Evolutionary conservation across 1,140 invertebrate species (phyloP).

Genomic region (Elymnias hypermnestra): DNA sequence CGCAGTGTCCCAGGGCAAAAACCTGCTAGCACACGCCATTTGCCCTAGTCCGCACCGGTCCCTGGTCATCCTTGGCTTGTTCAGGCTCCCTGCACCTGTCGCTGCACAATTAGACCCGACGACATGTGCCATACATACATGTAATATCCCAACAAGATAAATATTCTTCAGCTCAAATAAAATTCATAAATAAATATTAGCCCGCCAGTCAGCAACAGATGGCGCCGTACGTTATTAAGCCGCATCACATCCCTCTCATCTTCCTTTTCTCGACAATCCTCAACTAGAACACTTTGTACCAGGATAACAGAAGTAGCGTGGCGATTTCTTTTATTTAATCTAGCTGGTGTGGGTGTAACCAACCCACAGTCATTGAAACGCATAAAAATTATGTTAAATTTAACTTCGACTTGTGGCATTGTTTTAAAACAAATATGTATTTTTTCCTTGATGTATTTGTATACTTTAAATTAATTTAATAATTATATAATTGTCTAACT

Average conservation of each 20-base stretch:
- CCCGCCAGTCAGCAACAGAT: slow-evolving; percentile 53
- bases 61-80: slow-evolving; percentile 57
- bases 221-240: slow-evolving; percentile 41
- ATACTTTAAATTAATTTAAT: not conserved
- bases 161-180: slow-evolving; percentile 11
- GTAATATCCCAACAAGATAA: slow-evolving; percentile 26
- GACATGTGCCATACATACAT: slow-evolving; percentile 55
- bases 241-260: not conserved
- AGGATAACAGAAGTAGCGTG: slow-evolving; percentile 40
- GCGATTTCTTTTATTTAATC: slow-evolving; percentile 23
- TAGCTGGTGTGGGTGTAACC: not conserved
- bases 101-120: slow-evolving; percentile 55
- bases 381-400: not conserved
- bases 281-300: slow-evolving; percentile 69
- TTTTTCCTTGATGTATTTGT: too few species aligned
- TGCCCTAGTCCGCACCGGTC: slow-evolving; percentile 43
- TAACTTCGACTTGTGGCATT: too few species aligned
- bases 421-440: too few species aligned
- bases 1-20: slow-evolving; percentile 37
- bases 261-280: slow-evolving; percentile 25
- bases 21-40: slow-evolving; percentile 35
- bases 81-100: slow-evolving; percentile 54
- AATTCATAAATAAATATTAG: slow-evolving; percentile 19
- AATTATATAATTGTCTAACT: slow-evolving; percentile 6
- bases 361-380: not conserved